Evolutionary conservation across 1,140 invertebrate species (phyloP), one percentile per base, ranked within the genome.

Genomic region (Rhysida immarginata): DNA sequence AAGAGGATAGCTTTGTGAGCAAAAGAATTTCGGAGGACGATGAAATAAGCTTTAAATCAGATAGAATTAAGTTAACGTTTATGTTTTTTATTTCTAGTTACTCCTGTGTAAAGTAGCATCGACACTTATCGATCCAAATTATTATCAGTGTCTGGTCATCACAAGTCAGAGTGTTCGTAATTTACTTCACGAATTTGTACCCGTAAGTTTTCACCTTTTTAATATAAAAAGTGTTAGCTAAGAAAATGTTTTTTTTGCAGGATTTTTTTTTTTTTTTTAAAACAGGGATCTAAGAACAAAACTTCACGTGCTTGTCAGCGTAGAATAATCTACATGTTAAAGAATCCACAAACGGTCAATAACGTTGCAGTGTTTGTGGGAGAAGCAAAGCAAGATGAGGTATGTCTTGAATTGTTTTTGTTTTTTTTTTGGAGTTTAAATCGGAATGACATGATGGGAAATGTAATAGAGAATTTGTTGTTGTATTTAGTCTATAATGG

Each of bases 231-330:
- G 23, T 14, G n/a, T n/a, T n/a, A n/a, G n/a, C n/a, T 14, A 48
- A 23, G 13, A 48, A 48, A 23, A 48, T 48, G 13, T 13, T 18
- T 23, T 23, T 23, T 48, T 48, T 48, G 8, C 23, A 13, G 11
- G 23, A 48, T 48, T 23, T 8, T 48, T 48, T 48, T 14, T 48
- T 48, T 48, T 48, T 41, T 41, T 41, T 11, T 11, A n/a, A 41
- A n/a, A 41, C 44, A 58, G 66, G 70, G 25, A 5, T 78, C 76
- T 11, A 63, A 69, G 24, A 81, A 84, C 60, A 87, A 87, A 66
- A 85, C 83, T 0, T 80, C 81, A 0, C 64, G 74, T 48, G 81
- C 84, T 0, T 84, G 81, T 66, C 77, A 81, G 56, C 68, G 83
- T 5, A 69, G 83, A 20, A 66, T 83, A 1, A 63, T 74, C 5